Evolutionary conservation across 1,140 invertebrate species (phyloP), one percentile per base, ranked within the genome.

Genomic region (Cydia strobilella): DNA sequence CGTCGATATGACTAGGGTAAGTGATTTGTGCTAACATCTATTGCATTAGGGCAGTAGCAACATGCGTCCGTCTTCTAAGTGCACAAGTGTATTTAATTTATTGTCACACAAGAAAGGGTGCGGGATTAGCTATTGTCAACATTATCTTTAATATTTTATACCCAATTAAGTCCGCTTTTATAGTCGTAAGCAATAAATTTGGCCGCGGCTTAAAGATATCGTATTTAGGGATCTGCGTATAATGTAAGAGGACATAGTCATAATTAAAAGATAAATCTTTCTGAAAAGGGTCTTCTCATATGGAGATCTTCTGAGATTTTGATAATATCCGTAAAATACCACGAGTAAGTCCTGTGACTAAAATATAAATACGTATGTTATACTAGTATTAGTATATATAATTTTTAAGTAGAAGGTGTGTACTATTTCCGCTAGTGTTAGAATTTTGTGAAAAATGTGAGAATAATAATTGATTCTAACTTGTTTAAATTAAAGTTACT

Each of bases 141-240:
- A 84, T 82, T 87, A 90, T 88, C 83, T 92, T 91, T 85, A 83
- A 89, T 86, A 86, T 90, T 89, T 84, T 86, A 86, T 81, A 85
- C 78, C 74, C 80, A 87, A 90, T 90, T 87, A 86, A 90, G 77
- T 81, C 74, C 23, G 74, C 48, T 84, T 88, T 86, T 82, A 84
- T 85, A 82, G 83, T 80, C 39, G 77, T 27, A 63, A 25, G 80
- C 76, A 76, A 86, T 89, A 88, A 88, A 89, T 89, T 87, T 82
- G 74, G 66, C 74, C 74, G 35, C 77, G 74, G 73, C 59, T 75
- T 73, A 79, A 79, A 79, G 81, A 76, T 82, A 77, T 74, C 74
- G 75, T 63, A 23, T 76, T 76, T 31, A 75, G 80, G 75, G 72
- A 73, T 72, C 71, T 51, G 59, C 66, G n/a, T 54, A 66, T 72